phyloP scores from a whole-genome alignment of 2,888 invertebrate genomes.

The Glaucopsyche alexis region DNA sequence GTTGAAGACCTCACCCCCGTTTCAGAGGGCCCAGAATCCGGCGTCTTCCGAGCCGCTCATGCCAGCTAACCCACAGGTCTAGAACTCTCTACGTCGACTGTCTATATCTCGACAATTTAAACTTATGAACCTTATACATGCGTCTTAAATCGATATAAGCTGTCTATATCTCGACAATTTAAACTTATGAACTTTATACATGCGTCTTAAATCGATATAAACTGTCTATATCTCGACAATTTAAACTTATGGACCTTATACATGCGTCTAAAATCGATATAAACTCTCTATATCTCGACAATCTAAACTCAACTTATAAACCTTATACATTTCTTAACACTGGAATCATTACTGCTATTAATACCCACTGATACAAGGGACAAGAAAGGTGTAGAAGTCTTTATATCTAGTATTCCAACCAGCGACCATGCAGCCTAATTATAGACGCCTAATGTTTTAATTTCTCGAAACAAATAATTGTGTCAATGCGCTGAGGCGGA shows the following conservation, averaged over 20 bases:
- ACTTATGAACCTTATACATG: constrained; percentile 7
- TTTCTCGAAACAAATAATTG: no score
- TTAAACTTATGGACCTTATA: background rate
- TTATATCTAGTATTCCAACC: no score
- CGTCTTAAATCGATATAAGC: no score
- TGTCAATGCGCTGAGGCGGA: no score
- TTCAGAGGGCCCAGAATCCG: constrained; percentile 54
- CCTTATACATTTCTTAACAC: constrained; percentile 7
- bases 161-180: background rate
- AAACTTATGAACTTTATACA: constrained; percentile 11
- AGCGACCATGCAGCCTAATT: no score
- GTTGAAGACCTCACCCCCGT: constrained; percentile 59
- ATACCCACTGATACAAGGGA: no score
- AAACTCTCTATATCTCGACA: background rate
- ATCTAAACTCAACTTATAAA: background rate
- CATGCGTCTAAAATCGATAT: no score
- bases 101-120: background rate
- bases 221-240: background rate
- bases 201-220: no score
- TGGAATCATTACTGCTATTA: background rate
- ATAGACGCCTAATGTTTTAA: no score
- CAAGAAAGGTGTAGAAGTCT: no score
- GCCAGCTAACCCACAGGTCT: constrained; percentile 46
- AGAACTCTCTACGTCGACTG: constrained; percentile 3
- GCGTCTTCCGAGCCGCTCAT: constrained; percentile 67